phyloP scores from a whole-genome alignment of 1,140 invertebrate genomes.

The Diorhabda sublineata region DNA sequence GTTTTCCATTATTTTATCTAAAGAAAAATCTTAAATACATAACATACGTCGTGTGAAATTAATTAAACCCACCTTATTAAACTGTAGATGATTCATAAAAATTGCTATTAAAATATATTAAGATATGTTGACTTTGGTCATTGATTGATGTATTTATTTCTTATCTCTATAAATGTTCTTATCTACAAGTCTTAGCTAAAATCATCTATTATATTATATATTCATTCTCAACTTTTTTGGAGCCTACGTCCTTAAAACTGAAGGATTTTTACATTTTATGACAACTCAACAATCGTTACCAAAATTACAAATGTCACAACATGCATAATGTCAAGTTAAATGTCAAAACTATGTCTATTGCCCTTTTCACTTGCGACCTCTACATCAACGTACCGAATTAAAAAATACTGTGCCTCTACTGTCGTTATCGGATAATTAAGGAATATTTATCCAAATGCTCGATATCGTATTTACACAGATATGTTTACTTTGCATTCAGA shows the following conservation, averaged over 20 bases:
- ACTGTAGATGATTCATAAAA: conserved; percentile 1
- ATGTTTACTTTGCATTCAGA: too few relatives aligned
- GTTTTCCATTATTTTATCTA: conserved; percentile 16
- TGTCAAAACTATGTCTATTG: too few relatives aligned
- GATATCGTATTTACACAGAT: too few relatives aligned
- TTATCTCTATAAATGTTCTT: not conserved
- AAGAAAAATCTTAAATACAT: not conserved
- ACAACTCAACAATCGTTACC: not conserved
- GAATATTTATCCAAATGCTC: too few relatives aligned
- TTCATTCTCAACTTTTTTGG: not conserved
- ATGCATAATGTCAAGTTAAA: too few relatives aligned
- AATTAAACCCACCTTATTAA: not conserved
- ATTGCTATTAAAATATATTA: not conserved
- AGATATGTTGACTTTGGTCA: not conserved
- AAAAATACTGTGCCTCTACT: too few relatives aligned
- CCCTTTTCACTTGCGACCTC: too few relatives aligned
- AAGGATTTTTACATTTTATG: not conserved
- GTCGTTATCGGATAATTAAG: too few relatives aligned
- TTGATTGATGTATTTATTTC: not conserved
- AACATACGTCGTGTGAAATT: not conserved
- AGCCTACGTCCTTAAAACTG: not conserved
- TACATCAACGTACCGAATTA: too few relatives aligned
- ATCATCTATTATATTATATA: not conserved
- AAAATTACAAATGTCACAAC: too few relatives aligned
- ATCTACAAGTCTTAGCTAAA: not conserved